A percentile compares a stretch with the other conserved stretches of the same genome.
phyloP scores from a whole-genome alignment of 2,888 invertebrate genomes.

The Clunio marinus region DNA sequence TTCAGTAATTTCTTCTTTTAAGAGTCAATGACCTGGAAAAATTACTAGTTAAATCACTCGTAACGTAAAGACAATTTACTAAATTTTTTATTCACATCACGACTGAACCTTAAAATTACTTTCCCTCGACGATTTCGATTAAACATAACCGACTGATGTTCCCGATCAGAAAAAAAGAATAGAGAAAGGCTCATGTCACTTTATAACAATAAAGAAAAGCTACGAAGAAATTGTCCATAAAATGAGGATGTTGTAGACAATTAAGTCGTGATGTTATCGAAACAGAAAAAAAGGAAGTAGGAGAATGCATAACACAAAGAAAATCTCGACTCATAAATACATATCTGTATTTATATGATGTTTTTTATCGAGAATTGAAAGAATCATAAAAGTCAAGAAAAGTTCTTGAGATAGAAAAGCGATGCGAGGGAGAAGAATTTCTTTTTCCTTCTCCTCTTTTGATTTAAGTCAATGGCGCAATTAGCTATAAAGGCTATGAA shows the following conservation, averaged over 20 bases:
- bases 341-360: slow-evolving; percentile 31
- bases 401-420: not conserved
- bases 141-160: not conserved
- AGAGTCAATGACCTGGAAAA: not conserved
- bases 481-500: slow-evolving; percentile 4
- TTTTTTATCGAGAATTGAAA: not conserved
- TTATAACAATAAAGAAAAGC: not conserved
- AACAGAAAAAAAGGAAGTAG: not conserved
- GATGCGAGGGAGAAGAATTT: not conserved
- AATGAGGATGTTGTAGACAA: slow-evolving; percentile 32
- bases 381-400: not conserved
- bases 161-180: not conserved
- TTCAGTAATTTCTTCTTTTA: not conserved
- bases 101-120: slow-evolving; percentile 29
- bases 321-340: slow-evolving; percentile 19
- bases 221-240: not conserved
- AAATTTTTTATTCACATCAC: slow-evolving; percentile 19
- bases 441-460: no score
- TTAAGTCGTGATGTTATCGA: slow-evolving; percentile 31
- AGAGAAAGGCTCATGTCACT: not conserved
- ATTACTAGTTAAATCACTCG: not conserved
- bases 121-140: slow-evolving; percentile 11
- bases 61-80: not conserved
- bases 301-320: slow-evolving; percentile 18
- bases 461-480: slow-evolving; percentile 20